A percentile compares a stretch with the other conserved stretches of the same genome.
Evolutionary conservation across 2,888 invertebrate genomes (phyloP).

Genomic region (Apamea epomidion): DNA sequence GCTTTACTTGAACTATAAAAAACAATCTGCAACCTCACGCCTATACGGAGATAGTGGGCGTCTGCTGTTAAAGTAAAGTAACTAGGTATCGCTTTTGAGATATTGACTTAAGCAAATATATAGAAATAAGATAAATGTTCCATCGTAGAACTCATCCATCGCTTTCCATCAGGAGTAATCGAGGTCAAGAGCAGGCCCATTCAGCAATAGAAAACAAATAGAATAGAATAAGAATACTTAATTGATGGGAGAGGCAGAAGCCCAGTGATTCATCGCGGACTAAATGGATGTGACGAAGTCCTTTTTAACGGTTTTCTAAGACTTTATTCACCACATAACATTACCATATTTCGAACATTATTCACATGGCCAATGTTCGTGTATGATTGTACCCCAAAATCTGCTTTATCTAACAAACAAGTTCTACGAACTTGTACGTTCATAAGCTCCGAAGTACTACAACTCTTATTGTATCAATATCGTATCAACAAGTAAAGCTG

Average conservation of each 20-base stretch:
- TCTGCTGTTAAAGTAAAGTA: neutral
- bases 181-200: neutral
- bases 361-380: neutral
- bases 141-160: neutral
- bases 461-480: too few relatives aligned
- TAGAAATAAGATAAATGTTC: neutral
- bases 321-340: neutral
- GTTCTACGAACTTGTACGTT: neutral
- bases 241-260: neutral
- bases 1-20: neutral
- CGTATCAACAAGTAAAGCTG: too few relatives aligned
- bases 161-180: neutral
- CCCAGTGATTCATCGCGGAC: neutral
- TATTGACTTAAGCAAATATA: neutral
- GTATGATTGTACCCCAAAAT: neutral
- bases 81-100: neutral
- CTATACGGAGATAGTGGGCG: neutral
- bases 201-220: neutral
- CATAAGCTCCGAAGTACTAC: neutral
- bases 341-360: slow-evolving; percentile 1
- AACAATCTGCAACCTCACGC: neutral
- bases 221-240: neutral
- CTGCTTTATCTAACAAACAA: neutral
- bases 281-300: neutral
- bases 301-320: neutral